Percentiles rank a stretch among this genome's conserved stretches.
These are phyloP conservation scores for Cynopterus brachyotis DNA, from an alignment of 2,113 vertebrate genomes.

Conservation along the genomic window DNA sequence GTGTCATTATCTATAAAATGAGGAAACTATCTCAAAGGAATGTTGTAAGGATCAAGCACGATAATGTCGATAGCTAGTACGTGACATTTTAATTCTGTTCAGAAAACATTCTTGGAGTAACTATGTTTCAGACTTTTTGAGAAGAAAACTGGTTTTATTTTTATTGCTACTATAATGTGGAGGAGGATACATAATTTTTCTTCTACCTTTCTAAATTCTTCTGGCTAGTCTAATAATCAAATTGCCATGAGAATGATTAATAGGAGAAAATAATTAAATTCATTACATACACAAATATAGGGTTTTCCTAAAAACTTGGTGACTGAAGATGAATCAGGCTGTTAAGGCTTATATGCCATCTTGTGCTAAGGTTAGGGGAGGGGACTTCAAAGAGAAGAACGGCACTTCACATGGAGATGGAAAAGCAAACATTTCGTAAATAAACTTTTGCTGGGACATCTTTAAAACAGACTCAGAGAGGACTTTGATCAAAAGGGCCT, in stretches of 20 bases:
- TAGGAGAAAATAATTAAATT: not conserved
- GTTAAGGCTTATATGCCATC: not conserved
- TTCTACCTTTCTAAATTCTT: not conserved
- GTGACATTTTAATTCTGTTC: slow-evolving; percentile 19
- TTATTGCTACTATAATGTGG: not conserved
- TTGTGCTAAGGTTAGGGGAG: not conserved
- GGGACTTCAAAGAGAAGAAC: not conserved
- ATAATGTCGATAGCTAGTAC: not conserved
- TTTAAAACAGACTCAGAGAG: not conserved
- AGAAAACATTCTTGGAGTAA: not conserved
- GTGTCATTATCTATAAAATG: not conserved
- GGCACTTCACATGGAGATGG: not conserved
- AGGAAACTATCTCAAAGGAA: not conserved
- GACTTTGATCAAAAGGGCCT: not conserved
- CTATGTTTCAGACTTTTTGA: not conserved
- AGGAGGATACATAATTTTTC: not conserved
- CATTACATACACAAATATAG: no score
- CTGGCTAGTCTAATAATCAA: not conserved
- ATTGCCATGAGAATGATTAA: not conserved
- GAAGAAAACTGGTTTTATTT: not conserved
- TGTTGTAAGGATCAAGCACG: not conserved
- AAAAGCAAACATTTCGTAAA: not conserved
- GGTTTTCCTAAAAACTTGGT: not conserved
- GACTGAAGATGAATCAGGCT: not conserved
- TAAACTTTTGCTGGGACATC: not conserved